Conservation (phyloP, 2,113 vertebrate genomes). For the Oncorhynchus clarkii region DNA sequence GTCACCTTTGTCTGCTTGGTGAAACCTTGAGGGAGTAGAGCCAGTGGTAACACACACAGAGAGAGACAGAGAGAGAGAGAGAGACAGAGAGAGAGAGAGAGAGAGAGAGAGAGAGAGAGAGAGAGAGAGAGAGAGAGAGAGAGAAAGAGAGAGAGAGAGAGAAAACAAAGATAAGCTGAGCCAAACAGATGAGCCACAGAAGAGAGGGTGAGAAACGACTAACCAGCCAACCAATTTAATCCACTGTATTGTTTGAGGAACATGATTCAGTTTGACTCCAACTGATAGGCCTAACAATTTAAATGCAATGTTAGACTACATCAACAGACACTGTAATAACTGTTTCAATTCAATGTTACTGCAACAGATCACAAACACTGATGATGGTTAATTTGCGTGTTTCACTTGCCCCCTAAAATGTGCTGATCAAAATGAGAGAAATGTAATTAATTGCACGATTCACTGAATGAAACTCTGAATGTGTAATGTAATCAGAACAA, state of each 20-base stretch:
- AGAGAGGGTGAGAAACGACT: neutral
- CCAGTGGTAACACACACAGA: neutral
- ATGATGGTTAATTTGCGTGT: conserved; percentile 61
- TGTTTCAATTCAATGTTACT: conserved; percentile 54
- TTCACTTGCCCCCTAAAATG: conserved; percentile 51
- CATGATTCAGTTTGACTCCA: no score
- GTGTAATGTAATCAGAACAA: conserved; percentile 77
- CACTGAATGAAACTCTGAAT: conserved; percentile 71
- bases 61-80: no score
- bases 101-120: no score
- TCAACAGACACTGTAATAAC: conserved; percentile 29
- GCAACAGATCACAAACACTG: conserved; percentile 56
- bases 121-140: no score
- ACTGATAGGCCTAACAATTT: no score
- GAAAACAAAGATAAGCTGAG: neutral
- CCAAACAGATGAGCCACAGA: conserved; percentile 12
- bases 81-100: no score
- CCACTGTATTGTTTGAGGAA: neutral
- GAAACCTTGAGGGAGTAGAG: neutral
- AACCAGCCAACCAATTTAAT: neutral
- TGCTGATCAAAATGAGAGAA: conserved; percentile 68
- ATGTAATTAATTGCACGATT: conserved; percentile 76
- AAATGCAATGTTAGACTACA: conserved; percentile 16
- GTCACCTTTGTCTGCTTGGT: conserved; percentile 47
- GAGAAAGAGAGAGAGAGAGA: conserved; percentile 1